Evolutionary conservation across 2,888 invertebrate species (phyloP).

Genomic region (Parnassius glacialis): DNA sequence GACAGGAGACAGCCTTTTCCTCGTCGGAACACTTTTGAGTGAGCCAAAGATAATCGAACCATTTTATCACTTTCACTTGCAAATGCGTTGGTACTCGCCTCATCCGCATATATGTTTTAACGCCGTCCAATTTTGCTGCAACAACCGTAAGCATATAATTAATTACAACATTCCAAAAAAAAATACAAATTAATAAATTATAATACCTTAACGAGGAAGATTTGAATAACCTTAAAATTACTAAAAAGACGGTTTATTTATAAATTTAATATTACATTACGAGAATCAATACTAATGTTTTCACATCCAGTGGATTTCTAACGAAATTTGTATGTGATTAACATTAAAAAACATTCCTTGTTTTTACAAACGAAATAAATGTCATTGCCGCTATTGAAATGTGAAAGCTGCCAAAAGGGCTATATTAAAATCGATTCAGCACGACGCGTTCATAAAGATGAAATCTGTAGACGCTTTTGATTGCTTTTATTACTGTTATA

Average conservation of each 20-base stretch:
- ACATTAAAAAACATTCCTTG: no score
- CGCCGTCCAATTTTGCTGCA: conserved; percentile 98
- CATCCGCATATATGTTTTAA: conserved; percentile 99
- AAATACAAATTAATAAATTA: no score
- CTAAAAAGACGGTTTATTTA: no score
- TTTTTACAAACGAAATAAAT: background rate
- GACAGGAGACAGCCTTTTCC: conserved; percentile 96
- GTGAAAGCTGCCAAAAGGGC: conserved; percentile 9
- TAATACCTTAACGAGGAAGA: no score
- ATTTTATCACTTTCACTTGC: conserved; percentile 98
- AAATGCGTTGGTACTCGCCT: conserved; percentile 96
- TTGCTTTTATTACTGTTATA: conserved; percentile 19
- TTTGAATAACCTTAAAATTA: no score
- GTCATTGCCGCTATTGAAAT: background rate
- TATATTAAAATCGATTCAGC: conserved; percentile 18
- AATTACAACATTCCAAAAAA: background rate
- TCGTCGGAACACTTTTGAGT: conserved; percentile 99
- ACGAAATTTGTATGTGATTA: no score
- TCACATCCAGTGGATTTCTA: no score
- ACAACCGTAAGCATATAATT: conserved; percentile 45
- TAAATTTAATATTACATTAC: no score
- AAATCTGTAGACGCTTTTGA: conserved; percentile 18
- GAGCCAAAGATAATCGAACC: conserved; percentile 99
- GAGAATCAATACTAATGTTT: no score
- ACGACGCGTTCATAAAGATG: conserved; percentile 13